phyloP scores from a whole-genome alignment of 2,888 invertebrate species.

The Eledona agricola region DNA sequence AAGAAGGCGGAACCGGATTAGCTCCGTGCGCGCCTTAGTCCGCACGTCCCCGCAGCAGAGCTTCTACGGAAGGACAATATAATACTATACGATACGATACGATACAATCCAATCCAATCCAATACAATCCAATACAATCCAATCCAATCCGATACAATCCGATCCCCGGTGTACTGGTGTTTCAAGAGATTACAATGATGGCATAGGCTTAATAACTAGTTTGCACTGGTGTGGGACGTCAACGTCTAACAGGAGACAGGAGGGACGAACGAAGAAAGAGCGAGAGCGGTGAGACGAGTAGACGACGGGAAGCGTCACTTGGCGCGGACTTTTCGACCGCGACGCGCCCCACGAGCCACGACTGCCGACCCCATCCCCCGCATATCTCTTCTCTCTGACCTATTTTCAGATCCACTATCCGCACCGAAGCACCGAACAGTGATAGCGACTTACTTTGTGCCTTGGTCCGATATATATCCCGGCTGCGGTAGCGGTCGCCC shows the following conservation, averaged over 20 bases:
- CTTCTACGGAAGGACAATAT: too few relatives aligned
- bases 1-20: background rate
- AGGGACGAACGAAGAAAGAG: too few relatives aligned
- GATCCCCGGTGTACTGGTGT: too few relatives aligned
- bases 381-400: slow-evolving; percentile 41
- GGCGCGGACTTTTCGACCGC: slow-evolving; percentile 8
- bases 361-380: slow-evolving; percentile 43
- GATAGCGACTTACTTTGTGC: slow-evolving; percentile 58
- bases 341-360: slow-evolving; percentile 9
- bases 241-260: too few relatives aligned
- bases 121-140: too few relatives aligned
- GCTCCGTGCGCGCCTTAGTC: too few relatives aligned
- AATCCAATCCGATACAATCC: too few relatives aligned
- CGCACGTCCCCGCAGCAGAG: slow-evolving; percentile 2
- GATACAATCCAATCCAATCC: too few relatives aligned
- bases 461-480: slow-evolving; percentile 62
- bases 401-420: slow-evolving; percentile 34
- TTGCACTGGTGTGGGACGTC: slow-evolving; percentile 45
- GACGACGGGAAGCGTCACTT: slow-evolving; percentile 2
- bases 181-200: too few relatives aligned
- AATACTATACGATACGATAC: too few relatives aligned
- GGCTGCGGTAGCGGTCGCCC: slow-evolving; percentile 62
- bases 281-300: slow-evolving; percentile 13
- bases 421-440: slow-evolving; percentile 7
- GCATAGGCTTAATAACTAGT: too few relatives aligned